Conservation (phyloP, 2,797 vertebrate genomes). For the Melanotaenia trifasciata region DNA sequence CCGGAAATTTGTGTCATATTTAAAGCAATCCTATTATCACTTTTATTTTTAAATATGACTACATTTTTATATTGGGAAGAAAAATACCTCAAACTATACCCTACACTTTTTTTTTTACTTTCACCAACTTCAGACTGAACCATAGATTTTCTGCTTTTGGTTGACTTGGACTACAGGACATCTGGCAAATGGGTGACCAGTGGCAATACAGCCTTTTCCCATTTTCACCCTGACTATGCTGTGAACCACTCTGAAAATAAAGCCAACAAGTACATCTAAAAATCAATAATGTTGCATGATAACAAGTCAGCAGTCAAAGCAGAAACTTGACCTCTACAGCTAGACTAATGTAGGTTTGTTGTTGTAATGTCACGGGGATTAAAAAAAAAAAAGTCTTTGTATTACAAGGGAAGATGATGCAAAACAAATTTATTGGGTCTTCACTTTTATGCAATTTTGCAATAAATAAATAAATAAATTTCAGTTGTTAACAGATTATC, state of each 20-base stretch:
- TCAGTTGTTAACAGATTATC: constrained; percentile 9
- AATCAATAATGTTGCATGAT: constrained; percentile 53
- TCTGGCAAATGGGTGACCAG: constrained; percentile 15
- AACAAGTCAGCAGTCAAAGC: constrained; percentile 38
- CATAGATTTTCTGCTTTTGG: constrained; percentile 1
- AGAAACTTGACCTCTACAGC: constrained; percentile 36
- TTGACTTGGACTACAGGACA: background rate
- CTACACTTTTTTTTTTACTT: background rate
- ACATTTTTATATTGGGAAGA: no score
- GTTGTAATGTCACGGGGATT: constrained; percentile 7
- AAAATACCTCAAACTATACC: background rate
- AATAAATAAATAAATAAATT: background rate
- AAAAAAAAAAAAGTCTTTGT: constrained; percentile 3
- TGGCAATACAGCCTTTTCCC: constrained; percentile 4
- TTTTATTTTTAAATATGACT: no score
- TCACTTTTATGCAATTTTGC: constrained; percentile 9
- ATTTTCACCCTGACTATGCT: constrained; percentile 22
- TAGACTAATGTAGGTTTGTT: constrained; percentile 31
- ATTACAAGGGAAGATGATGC: constrained; percentile 4
- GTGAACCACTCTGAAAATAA: constrained; percentile 20
- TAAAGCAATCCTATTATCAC: background rate
- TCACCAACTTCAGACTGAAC: background rate
- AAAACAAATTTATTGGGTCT: constrained; percentile 13
- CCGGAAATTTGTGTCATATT: background rate
- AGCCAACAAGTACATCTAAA: constrained; percentile 13